Evolutionary conservation across 2,113 vertebrate genomes (phyloP), one percentile per base, ranked within the genome.

Genomic region (Sprattus sprattus): DNA sequence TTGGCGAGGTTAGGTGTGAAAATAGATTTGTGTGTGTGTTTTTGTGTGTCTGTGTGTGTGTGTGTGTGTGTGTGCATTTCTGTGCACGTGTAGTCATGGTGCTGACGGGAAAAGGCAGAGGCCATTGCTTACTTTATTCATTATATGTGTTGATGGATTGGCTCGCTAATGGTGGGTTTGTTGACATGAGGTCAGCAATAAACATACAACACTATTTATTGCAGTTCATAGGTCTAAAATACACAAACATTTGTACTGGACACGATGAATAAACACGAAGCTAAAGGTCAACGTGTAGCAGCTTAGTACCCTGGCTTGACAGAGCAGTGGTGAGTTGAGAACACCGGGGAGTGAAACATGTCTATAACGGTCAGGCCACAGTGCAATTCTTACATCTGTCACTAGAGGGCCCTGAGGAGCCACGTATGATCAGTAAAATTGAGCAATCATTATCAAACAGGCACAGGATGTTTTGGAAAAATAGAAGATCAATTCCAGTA

Each of bases 371-470:
- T 32, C 11, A 80, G 71, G 11, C 46, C 44, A 52, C 4, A n/a
- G 9, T 83, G 84, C 16, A 87, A 45, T 91, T 84, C 84, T 10
- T 6, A 0, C 45, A 28, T 82, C 81, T 32, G 47, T 89, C 93
- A 92, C 90, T 91, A 95, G 94, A 91, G 91, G 84, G 94, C 89
- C 87, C 86, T 83, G 93, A 83, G 87, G 81, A 89, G 75, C 87
- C 83, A 91, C n/a, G 87, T 32, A 90, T 83, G 67, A 32, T 16
- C 25, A 32, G 28, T 13, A 4, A 13, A 13, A 5, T 32, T 32
- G 32, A 11, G 9, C 71, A 39, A 78, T 78, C 71, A 78, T 16
- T 32, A 78, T 18, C 25, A 13, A 39, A 39, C 71, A 6, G 39
- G 32, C 71, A 16, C 71, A 78, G 71, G 71, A 78, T 78, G 71